A percentile compares a stretch with the other conserved stretches of the same genome.
Evolutionary conservation across 2,113 vertebrate genomes (phyloP).

Genomic region (Archilochus colubris): DNA sequence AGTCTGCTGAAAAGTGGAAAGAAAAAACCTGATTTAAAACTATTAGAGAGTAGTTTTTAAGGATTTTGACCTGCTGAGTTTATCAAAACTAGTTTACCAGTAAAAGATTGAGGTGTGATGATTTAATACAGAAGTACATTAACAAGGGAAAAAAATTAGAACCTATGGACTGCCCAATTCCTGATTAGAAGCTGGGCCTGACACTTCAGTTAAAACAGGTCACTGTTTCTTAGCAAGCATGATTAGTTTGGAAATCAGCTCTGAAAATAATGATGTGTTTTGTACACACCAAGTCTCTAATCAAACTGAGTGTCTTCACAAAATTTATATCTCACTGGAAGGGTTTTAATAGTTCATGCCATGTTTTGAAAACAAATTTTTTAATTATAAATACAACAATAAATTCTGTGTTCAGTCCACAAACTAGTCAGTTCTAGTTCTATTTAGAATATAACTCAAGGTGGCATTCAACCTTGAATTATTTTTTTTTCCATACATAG

Average conservation of each 20-base stretch:
- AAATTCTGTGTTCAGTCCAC: background rate
- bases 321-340: background rate
- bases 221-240: background rate
- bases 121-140: background rate
- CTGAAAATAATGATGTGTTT: background rate
- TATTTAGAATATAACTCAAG: background rate
- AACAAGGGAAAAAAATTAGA: background rate
- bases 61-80: background rate
- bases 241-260: background rate
- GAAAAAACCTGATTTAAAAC: background rate
- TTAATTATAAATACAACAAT: background rate
- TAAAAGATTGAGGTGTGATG: background rate
- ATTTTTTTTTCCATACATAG: background rate
- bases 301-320: background rate
- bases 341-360: background rate
- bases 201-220: background rate
- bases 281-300: background rate
- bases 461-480: background rate
- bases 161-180: background rate
- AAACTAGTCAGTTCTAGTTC: background rate
- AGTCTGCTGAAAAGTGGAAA: background rate
- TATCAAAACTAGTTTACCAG: background rate
- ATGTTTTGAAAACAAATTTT: background rate
- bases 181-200: background rate
- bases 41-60: background rate